Evolutionary conservation across 23 tunicate species (phyloP).

Genomic region (Styela clava): DNA sequence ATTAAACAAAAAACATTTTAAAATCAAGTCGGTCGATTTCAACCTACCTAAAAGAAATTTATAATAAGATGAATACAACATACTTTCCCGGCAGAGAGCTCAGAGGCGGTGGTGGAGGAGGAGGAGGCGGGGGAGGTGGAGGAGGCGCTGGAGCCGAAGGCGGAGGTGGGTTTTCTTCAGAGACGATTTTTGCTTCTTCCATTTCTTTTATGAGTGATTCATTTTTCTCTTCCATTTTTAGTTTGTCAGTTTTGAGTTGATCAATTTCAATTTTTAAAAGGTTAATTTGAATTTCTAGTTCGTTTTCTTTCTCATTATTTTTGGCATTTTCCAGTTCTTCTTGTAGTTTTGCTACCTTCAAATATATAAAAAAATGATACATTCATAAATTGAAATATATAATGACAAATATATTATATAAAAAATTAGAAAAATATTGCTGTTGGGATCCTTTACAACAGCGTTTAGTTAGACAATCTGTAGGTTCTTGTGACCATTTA

Average conservation of each 20-base stretch:
- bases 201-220: constrained; percentile 53
- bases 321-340: not conserved
- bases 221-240: constrained; percentile 38
- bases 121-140: constrained; percentile 44
- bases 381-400: too few species aligned
- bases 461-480: too few species aligned
- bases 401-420: too few species aligned
- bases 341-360: not conserved
- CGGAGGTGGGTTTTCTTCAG: constrained; percentile 20
- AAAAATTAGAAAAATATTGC: too few species aligned
- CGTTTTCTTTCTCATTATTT: not conserved
- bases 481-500: too few species aligned
- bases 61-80: too few species aligned
- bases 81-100: not conserved
- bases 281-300: not conserved
- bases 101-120: constrained; percentile 9
- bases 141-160: constrained; percentile 60
- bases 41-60: too few species aligned
- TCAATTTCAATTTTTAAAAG: constrained; percentile 27
- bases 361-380: too few species aligned
- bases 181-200: not conserved
- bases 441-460: too few species aligned
- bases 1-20: too few species aligned
- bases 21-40: too few species aligned
- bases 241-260: constrained; percentile 35